These are phyloP conservation scores for Leptopterna dolabrata DNA, from an alignment of 2,888 invertebrate genomes.

Conservation along the genomic window DNA sequence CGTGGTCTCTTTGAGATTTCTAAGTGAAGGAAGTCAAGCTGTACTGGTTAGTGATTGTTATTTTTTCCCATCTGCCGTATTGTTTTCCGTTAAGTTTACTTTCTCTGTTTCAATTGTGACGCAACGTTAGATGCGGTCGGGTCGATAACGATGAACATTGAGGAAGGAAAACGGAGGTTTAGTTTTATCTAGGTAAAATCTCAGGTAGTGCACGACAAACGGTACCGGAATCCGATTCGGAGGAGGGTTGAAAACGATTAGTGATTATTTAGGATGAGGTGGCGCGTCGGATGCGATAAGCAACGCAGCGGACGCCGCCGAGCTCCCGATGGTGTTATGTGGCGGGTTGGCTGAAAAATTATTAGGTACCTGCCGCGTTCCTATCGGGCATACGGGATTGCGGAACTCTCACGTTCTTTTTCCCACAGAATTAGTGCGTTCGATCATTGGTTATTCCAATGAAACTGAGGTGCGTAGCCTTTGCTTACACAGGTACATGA, in stretches of 20 bases:
- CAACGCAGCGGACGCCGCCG: background rate
- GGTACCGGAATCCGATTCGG: background rate
- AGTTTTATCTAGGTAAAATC: background rate
- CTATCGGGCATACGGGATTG: background rate
- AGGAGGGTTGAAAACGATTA: background rate
- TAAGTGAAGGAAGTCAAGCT: background rate
- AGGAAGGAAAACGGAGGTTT: background rate
- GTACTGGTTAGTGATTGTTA: background rate
- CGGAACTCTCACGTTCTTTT: background rate
- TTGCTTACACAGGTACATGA: too few relatives aligned
- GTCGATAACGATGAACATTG: background rate
- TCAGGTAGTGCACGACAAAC: background rate
- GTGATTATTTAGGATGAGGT: background rate
- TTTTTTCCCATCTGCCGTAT: background rate
- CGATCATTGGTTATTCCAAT: background rate
- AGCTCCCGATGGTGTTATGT: too few relatives aligned
- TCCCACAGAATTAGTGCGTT: background rate
- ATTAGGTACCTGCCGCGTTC: background rate
- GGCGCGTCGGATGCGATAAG: background rate
- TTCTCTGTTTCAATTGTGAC: constrained; percentile 33
- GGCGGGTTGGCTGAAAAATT: background rate
- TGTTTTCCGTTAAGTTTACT: background rate
- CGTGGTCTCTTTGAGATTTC: background rate
- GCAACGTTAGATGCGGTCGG: background rate
- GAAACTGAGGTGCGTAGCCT: too few relatives aligned